phyloP scores from a whole-genome alignment of 2,113 vertebrate species.

The Numenius arquata region DNA sequence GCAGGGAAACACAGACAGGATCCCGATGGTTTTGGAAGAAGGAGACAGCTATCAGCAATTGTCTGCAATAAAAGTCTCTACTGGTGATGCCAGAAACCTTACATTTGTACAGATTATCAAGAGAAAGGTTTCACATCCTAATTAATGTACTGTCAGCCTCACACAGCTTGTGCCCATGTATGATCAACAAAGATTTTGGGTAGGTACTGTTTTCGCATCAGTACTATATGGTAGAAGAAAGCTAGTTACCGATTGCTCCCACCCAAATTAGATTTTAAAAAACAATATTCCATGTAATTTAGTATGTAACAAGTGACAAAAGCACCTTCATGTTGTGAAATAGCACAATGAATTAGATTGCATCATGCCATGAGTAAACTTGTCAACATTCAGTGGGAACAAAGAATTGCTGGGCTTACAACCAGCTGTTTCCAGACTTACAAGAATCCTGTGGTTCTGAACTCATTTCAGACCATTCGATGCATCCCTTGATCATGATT shows the following conservation, averaged over 20 bases:
- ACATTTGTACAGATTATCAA: background rate
- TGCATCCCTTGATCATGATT: background rate
- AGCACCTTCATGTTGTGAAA: background rate
- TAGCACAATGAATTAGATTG: background rate
- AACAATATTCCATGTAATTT: background rate
- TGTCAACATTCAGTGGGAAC: background rate
- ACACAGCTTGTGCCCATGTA: background rate
- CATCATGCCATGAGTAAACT: background rate
- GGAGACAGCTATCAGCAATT: conserved; percentile 2
- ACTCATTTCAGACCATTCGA: background rate
- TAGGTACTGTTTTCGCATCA: background rate
- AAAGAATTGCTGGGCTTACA: background rate
- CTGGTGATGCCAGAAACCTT: background rate
- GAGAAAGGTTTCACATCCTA: background rate
- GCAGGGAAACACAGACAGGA: background rate
- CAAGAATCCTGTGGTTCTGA: background rate
- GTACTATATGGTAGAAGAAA: background rate
- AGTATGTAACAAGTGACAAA: background rate
- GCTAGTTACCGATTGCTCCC: background rate
- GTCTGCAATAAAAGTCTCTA: background rate
- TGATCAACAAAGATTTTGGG: background rate
- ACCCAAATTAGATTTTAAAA: background rate
- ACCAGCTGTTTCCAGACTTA: background rate
- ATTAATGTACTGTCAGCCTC: conserved; percentile 17
- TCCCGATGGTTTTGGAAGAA: background rate